Base-by-base conservation (phyloP, 2,113 vertebrate species). In the Cyprinodon variegatus region DNA sequence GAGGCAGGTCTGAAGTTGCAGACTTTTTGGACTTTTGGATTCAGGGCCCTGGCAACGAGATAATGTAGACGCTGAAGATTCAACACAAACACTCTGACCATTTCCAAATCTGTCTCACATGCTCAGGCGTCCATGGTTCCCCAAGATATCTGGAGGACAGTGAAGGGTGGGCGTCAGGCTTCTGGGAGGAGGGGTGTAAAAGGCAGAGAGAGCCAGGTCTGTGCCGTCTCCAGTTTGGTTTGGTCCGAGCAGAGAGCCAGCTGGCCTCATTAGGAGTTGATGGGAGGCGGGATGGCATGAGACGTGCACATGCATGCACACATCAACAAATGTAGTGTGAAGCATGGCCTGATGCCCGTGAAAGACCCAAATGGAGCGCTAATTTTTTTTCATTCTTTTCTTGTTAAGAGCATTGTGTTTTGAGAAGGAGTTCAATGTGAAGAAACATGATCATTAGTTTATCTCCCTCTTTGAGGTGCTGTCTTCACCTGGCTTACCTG, bases 271-370 rank as follows among this genome's bases (percentile, higher is more conserved):
- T 91, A 93, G 91, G 90, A 79, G 89, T 92, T 93, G 91, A 92
- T 91, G 89, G 91, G 92, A 92, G 89, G 90, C 89, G 90, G 89
- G 91, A 86, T 91, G 92, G 91, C 90, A 89, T 90, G 92, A 92
- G 89, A 93, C 89, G 88, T 93, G 92, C 91, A 91, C 90, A 90
- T 92, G 91, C 90, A 90, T 92, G 91, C 90, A 88, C 89, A 92
- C 90, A 90, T 93, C 90, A 92, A 92, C 91, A 93, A 93, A 93
- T 93, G 92, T 92, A 92, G 91, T 91, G 91, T 91, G 91, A 93
- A 92, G 89, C 80, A 75, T 92, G 92, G 91, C 90, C 84, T 88
- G 89, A 89, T 91, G 92, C 91, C 91, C 88, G 86, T 91, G 89
- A 92, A 88, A 90, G 91, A 92, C 88, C 83, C 86, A 83, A 81